These are phyloP conservation scores for Rhinella marina DNA, from an alignment of 2,797 vertebrate genomes.

Conservation along the genomic window DNA sequence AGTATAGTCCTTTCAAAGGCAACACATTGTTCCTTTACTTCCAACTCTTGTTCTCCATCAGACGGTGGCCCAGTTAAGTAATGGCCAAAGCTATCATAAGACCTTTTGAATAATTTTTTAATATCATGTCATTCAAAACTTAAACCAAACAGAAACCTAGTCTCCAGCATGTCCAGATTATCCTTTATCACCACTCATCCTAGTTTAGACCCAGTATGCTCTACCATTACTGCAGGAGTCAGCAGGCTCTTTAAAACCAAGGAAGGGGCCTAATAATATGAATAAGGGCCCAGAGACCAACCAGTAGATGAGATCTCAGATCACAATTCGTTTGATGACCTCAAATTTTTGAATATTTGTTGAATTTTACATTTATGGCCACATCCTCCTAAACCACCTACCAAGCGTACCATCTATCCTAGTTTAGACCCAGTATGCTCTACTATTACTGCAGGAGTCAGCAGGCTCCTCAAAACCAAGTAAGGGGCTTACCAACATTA, in stretches of 20 bases:
- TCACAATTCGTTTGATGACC: too few species aligned
- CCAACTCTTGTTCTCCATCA: not conserved
- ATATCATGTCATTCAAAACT: not conserved
- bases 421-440: not conserved
- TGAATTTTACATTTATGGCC: too few species aligned
- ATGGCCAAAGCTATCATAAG: not conserved
- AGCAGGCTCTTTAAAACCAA: not conserved
- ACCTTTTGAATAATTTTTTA: not conserved
- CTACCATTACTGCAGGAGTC: not conserved
- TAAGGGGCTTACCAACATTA: not conserved
- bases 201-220: not conserved
- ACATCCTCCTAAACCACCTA: too few species aligned
- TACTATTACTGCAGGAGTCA: not conserved
- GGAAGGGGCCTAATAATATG: not conserved
- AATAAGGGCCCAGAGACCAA: not conserved
- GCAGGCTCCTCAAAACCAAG: not conserved
- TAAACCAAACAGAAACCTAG: not conserved
- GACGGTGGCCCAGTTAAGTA: not conserved
- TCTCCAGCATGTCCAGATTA: not conserved
- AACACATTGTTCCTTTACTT: not conserved
- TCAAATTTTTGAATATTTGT: too few species aligned
- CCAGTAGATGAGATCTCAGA: not conserved
- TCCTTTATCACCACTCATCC: not conserved
- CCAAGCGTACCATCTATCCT: not conserved
- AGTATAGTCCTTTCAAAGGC: not conserved